Percentiles rank a stretch among this genome's conserved stretches.
phyloP scores from a whole-genome alignment of 1,140 invertebrate genomes.

The Caenorhabditis briggsae region DNA sequence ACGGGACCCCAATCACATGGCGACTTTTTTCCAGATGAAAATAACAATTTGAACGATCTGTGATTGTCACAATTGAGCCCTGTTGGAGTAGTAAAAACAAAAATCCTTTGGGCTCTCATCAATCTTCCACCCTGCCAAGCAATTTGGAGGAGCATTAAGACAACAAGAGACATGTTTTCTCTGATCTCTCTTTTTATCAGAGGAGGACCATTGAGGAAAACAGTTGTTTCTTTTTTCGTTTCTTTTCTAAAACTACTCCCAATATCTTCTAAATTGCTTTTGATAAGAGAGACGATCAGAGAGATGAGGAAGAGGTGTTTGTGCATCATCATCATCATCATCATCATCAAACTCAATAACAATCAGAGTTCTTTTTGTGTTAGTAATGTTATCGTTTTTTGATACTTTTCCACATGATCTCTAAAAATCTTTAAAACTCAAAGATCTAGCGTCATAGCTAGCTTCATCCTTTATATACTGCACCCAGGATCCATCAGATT shows the following conservation, averaged over 20 bases:
- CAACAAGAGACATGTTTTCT: conserved; percentile 12
- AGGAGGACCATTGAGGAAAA: conserved; percentile 24
- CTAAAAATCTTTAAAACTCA: conserved; percentile 25
- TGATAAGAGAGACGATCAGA: conserved; percentile 21
- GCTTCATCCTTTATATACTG: conserved; percentile 15
- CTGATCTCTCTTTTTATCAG: not conserved
- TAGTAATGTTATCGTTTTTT: not conserved
- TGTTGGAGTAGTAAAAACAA: conserved; percentile 17
- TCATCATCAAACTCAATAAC: not conserved
- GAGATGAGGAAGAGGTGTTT: not conserved
- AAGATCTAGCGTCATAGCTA: conserved; percentile 7
- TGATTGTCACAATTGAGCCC: conserved; percentile 1
- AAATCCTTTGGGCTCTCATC: conserved; percentile 6
- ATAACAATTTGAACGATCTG: conserved; percentile 31
- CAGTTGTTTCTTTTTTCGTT: conserved; percentile 6
- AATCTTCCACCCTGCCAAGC: not conserved
- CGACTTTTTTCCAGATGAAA: not conserved
- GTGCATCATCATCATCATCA: not conserved
- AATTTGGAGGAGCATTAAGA: conserved; percentile 34
- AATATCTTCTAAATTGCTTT: conserved; percentile 11
- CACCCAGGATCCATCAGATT: not conserved
- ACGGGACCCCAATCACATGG: not conserved
- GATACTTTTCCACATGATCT: not conserved
- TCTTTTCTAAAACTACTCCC: not conserved
- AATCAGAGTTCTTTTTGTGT: conserved; percentile 9